phyloP scores from a whole-genome alignment of 2,888 invertebrate genomes.

The Eupithecia dodoneata region DNA sequence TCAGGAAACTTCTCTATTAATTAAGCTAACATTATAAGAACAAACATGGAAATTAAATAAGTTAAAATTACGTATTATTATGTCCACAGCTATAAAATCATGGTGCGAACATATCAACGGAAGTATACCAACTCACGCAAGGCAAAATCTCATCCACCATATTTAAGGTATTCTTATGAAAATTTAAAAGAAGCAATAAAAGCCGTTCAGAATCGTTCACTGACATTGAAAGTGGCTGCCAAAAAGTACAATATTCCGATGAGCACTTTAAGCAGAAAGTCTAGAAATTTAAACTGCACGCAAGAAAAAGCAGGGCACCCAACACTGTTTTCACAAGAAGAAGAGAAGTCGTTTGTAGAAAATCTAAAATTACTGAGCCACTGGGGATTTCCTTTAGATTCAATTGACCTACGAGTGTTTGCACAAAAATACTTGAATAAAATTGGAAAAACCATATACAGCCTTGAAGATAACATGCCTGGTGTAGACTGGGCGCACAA shows the following conservation, averaged over 20 bases:
- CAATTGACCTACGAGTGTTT: slow-evolving; percentile 30
- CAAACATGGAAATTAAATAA: too few species aligned
- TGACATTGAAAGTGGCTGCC: slow-evolving; percentile 8
- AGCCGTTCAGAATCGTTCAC: not conserved
- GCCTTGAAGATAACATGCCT: slow-evolving; percentile 39
- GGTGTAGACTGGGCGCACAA: slow-evolving; percentile 40
- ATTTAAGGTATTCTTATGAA: not conserved
- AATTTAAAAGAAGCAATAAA: not conserved
- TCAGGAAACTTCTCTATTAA: too few species aligned
- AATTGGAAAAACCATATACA: slow-evolving; percentile 34
- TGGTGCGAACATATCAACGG: not conserved
- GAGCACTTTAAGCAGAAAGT: slow-evolving; percentile 7
- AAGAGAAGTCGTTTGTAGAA: not conserved
- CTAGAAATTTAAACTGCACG: slow-evolving; percentile 11
- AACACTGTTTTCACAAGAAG: slow-evolving; percentile 28
- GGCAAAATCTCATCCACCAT: not conserved
- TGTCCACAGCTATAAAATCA: too few species aligned
- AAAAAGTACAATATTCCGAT: slow-evolving; percentile 14
- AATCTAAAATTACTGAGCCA: not conserved
- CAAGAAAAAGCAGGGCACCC: slow-evolving; percentile 34
- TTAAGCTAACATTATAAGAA: too few species aligned
- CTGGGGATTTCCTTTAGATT: slow-evolving; percentile 33
- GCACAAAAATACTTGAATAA: slow-evolving; percentile 41
- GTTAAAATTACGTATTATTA: too few species aligned
- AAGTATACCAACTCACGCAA: not conserved